phyloP scores from a whole-genome alignment of 2,888 invertebrate species.

The Patella pellucida region DNA sequence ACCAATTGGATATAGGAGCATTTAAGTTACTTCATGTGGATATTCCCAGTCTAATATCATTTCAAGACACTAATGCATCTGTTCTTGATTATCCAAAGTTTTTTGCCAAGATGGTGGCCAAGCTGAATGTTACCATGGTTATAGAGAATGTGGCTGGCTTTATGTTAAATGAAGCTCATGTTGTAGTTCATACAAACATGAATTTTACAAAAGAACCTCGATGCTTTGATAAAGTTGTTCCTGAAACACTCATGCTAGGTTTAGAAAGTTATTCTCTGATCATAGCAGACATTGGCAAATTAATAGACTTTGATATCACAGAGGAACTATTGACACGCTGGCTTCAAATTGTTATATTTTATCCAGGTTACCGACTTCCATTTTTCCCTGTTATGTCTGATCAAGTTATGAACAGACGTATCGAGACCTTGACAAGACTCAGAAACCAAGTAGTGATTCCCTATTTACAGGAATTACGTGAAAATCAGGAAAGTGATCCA shows the following conservation, averaged over 20 bases:
- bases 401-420: constrained; percentile 19
- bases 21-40: constrained; percentile 40
- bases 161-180: constrained; percentile 34
- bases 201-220: constrained; percentile 20
- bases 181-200: constrained; percentile 30
- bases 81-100: constrained; percentile 39
- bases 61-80: constrained; percentile 35
- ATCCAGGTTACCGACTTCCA: constrained; percentile 38
- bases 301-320: constrained; percentile 18
- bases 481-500: constrained; percentile 29
- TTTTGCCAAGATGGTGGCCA: constrained; percentile 31
- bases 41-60: constrained; percentile 36
- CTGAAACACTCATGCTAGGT: constrained; percentile 34
- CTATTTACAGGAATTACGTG: constrained; percentile 29
- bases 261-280: constrained; percentile 38
- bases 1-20: constrained; percentile 32
- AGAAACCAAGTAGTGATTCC: constrained; percentile 29
- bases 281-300: constrained; percentile 31
- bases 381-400: constrained; percentile 27
- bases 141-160: constrained; percentile 39
- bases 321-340: constrained; percentile 38
- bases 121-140: constrained; percentile 35
- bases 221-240: constrained; percentile 37
- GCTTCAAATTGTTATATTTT: constrained; percentile 42
- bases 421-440: constrained; percentile 21